Conservation (phyloP, 1,140 invertebrate species). For the Dolichoris vasculosae region DNA sequence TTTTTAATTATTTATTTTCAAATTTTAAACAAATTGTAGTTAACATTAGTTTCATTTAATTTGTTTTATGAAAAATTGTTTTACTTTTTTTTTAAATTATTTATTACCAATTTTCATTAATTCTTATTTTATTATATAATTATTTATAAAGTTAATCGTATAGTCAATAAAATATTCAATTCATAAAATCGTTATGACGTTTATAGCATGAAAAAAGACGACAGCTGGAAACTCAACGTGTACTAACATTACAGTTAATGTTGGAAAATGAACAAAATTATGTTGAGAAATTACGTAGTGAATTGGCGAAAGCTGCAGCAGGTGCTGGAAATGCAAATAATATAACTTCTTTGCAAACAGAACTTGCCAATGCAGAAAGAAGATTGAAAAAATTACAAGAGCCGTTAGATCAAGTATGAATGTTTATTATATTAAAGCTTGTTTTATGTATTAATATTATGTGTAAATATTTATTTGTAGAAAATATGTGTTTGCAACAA, state of each 20-base stretch:
- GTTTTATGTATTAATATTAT: constrained; percentile 34
- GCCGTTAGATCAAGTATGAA: constrained; percentile 69
- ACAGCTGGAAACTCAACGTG: constrained; percentile 83
- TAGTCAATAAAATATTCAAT: too few relatives aligned
- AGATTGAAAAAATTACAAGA: constrained; percentile 79
- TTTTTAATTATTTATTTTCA: constrained; percentile 51
- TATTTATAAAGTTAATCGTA: too few relatives aligned
- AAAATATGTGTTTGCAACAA: constrained; percentile 38
- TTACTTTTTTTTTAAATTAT: background rate
- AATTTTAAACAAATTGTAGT: constrained; percentile 4
- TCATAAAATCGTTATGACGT: background rate
- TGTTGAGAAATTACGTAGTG: constrained; percentile 81
- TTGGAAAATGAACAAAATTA: constrained; percentile 86
- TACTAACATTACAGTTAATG: constrained; percentile 86
- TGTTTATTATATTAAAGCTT: constrained; percentile 26
- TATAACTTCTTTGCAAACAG: constrained; percentile 69
- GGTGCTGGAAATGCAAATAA: constrained; percentile 68
- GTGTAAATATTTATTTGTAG: constrained; percentile 48
- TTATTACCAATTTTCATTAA: background rate
- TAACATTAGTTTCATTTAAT: background rate
- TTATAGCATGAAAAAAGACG: constrained; percentile 84
- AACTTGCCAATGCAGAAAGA: constrained; percentile 78
- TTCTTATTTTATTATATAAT: too few relatives aligned
- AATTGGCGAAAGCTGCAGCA: constrained; percentile 75
- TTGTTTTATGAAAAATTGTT: background rate